Evolutionary conservation across 2,113 vertebrate species (phyloP).

Genomic region (Heloderma charlesbogerti): DNA sequence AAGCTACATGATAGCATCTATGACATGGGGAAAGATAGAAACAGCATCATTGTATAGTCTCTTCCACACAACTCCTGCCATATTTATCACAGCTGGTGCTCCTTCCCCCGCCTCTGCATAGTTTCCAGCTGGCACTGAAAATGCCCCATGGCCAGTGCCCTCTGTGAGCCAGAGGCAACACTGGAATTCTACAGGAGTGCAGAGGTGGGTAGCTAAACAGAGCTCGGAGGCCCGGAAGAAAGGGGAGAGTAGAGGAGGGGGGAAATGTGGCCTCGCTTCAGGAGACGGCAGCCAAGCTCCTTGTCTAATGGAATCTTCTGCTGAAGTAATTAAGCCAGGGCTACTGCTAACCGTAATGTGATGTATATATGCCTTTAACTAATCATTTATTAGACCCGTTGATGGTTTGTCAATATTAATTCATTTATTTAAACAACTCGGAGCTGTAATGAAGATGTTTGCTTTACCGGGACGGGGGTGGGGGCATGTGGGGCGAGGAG

Average conservation of each 20-base stretch:
- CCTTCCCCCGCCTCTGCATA: too few species aligned
- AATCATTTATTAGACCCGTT: conserved; percentile 87
- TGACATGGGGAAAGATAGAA: not conserved
- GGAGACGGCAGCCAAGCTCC: conserved; percentile 42
- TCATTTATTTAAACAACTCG: conserved; percentile 90
- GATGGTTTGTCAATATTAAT: conserved; percentile 90
- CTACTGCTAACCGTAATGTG: conserved; percentile 79
- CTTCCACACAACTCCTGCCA: too few species aligned
- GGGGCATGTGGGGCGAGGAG: conserved; percentile 43
- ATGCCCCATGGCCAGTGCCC: too few species aligned
- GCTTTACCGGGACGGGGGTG: conserved; percentile 54
- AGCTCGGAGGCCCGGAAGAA: not conserved
- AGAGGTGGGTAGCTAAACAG: too few species aligned
- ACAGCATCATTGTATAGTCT: too few species aligned
- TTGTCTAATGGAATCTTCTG: conserved; percentile 71
- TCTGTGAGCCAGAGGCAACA: not conserved
- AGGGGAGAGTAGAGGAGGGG: not conserved
- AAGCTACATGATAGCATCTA: not conserved
- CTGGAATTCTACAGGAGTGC: not conserved
- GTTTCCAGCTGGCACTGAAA: too few species aligned
- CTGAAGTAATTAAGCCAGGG: conserved; percentile 85
- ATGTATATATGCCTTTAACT: conserved; percentile 86
- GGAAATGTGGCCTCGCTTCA: not conserved
- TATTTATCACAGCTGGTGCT: not conserved
- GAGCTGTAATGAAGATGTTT: conserved; percentile 85